Base-by-base conservation (phyloP, 2,113 vertebrate species). In the Catharus fuscescens region DNA sequence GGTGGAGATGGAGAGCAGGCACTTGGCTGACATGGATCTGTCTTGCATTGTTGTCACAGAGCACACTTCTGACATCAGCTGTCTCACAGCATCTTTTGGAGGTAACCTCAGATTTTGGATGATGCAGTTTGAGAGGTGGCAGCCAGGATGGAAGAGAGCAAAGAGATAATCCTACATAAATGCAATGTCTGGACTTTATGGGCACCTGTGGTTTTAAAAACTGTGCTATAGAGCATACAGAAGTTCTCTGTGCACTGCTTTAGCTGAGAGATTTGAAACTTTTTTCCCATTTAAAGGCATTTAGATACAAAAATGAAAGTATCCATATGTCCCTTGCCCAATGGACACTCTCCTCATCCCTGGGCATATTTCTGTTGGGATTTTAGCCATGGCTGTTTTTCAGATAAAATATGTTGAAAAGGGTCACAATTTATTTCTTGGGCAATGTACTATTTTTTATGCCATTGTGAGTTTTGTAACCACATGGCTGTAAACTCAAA, bases 261-360 rank as follows among this genome's bases (percentile, higher is more conserved):
- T 42, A 40, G 11, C 48, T 60, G 66, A 47, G n/a, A 61, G 23
- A 6, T 71, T 88, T 88, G 32, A 40, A 85, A 18, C 14, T 82
- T 76, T 26, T 52, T 74, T 26, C 18, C 48, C 9, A 18, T 72
- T 64, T 72, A 56, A 79, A 88, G 28, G 5, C 16, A 8, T 70
- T 66, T n/a, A 85, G 44, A 44, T 69, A 45, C 1, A 8, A 64
- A 47, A 45, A 50, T 31, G 3, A 34, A 18, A 20, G 11, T 1
- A 5, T 67, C 56, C 8, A 0, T 60, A 12, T 45, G 54, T 24
- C 38, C 29, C 14, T 21, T 74, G 38, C 21, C 36, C 5, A 3
- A 5, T 56, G 20, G 42, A 40, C 0, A 13, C 7, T 2, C 11
- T 78, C 40, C 9, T 13, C 6, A 1, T 62, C 32, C 21, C 42